Evolutionary conservation across 2,113 vertebrate genomes (phyloP).

Genomic region (Loxodonta africana): DNA sequence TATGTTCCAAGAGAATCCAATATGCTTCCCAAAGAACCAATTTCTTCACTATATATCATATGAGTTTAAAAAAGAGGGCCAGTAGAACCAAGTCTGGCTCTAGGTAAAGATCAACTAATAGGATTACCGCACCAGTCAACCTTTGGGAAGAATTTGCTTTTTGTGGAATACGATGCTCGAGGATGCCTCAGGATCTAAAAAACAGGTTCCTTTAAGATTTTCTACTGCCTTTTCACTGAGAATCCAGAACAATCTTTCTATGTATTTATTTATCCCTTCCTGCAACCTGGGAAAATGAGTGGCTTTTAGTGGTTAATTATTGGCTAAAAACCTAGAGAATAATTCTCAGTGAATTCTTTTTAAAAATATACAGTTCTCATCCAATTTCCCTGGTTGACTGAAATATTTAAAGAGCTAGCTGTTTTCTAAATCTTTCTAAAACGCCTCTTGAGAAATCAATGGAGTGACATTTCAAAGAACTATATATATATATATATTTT

Average conservation of each 20-base stretch:
- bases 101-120: neutral
- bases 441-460: slow-evolving; percentile 53
- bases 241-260: slow-evolving; percentile 6
- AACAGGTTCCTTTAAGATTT: neutral
- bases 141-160: neutral
- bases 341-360: slow-evolving; percentile 48
- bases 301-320: slow-evolving; percentile 50
- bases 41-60: neutral
- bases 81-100: neutral
- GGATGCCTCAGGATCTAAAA: neutral
- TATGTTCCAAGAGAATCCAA: slow-evolving; percentile 6
- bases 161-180: neutral
- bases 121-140: neutral
- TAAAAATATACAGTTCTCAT: slow-evolving; percentile 22
- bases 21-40: neutral
- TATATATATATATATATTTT: neutral
- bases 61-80: neutral
- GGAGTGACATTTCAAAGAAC: slow-evolving; percentile 37
- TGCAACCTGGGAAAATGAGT: slow-evolving; percentile 41
- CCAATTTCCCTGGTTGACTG: slow-evolving; percentile 49
- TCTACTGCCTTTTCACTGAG: neutral
- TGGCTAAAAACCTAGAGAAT: slow-evolving; percentile 60
- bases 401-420: slow-evolving; percentile 1
- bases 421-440: slow-evolving; percentile 59
- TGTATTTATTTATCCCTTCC: neutral